Conservation (phyloP, 2,797 vertebrate species). For the Gallirallus australis region DNA sequence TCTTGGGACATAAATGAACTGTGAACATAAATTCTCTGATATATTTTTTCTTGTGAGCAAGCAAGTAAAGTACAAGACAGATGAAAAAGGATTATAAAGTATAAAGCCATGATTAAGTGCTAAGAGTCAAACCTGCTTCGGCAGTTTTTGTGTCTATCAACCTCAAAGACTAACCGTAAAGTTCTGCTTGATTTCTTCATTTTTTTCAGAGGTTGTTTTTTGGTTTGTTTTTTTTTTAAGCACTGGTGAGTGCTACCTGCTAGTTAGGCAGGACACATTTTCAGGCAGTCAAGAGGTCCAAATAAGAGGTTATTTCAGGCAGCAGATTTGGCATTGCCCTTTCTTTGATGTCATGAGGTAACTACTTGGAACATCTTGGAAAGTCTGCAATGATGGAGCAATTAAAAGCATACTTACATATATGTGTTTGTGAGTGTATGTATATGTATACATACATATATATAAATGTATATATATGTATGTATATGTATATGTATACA, state of each 20-base stretch:
- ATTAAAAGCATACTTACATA: neutral
- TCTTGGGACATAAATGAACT: neutral
- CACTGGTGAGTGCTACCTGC: neutral
- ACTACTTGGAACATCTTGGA: neutral
- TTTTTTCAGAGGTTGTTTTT: neutral
- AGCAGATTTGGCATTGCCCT: neutral
- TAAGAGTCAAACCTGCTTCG: neutral
- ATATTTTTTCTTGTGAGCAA: neutral
- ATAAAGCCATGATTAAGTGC: neutral
- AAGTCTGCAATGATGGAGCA: neutral
- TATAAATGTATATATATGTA: neutral
- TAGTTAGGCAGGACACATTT: neutral
- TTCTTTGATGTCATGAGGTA: neutral
- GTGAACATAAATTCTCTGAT: neutral
- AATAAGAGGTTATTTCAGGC: neutral
- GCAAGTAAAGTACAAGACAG: neutral
- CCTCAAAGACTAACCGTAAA: neutral
- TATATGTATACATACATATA: neutral
- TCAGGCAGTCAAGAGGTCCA: neutral
- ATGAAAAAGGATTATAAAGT: neutral
- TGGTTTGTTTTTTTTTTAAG: neutral
- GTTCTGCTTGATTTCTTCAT: neutral
- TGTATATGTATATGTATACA: neutral
- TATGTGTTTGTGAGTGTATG: neutral
- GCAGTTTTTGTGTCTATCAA: neutral